Evolutionary conservation across 2,797 vertebrate genomes (phyloP).

Genomic region (Alcedo quadribrachys): DNA sequence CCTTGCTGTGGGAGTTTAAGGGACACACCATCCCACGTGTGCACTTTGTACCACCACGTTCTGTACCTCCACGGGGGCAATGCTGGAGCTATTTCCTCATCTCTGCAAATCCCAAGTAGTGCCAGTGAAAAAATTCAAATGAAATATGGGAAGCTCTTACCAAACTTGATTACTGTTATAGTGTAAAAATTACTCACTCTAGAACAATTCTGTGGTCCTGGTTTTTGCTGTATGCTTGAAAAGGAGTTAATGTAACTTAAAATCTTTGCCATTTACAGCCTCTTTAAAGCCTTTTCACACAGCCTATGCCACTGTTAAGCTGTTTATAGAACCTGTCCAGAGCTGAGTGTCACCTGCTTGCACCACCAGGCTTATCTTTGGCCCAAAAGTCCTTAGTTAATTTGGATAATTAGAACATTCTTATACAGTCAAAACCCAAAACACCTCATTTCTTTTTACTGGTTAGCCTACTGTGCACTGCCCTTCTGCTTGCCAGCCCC

Average conservation of each 20-base stretch:
- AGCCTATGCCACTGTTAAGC: neutral
- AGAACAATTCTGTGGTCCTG: neutral
- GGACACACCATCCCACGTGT: neutral
- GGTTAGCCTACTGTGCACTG: neutral
- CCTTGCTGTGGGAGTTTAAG: neutral
- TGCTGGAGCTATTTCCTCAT: neutral
- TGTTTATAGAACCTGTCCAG: neutral
- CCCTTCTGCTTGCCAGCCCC: neutral
- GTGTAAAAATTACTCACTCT: neutral
- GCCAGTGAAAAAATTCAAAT: neutral
- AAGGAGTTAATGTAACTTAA: slow-evolving; percentile 3
- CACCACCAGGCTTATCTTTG: neutral
- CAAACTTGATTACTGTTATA: slow-evolving; percentile 3
- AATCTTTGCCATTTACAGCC: neutral
- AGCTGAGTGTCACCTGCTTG: neutral
- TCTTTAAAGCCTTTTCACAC: slow-evolving; percentile 13
- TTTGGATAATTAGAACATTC: neutral
- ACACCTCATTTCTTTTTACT: neutral
- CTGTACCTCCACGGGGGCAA: neutral
- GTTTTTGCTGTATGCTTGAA: neutral
- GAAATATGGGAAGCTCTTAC: slow-evolving; percentile 24
- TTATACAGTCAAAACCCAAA: neutral
- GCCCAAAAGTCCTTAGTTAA: neutral
- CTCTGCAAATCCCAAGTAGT: neutral
- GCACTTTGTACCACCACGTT: neutral